Base-by-base conservation (phyloP, 2,888 invertebrate species). In the Dasysyrphus albostriatus region DNA sequence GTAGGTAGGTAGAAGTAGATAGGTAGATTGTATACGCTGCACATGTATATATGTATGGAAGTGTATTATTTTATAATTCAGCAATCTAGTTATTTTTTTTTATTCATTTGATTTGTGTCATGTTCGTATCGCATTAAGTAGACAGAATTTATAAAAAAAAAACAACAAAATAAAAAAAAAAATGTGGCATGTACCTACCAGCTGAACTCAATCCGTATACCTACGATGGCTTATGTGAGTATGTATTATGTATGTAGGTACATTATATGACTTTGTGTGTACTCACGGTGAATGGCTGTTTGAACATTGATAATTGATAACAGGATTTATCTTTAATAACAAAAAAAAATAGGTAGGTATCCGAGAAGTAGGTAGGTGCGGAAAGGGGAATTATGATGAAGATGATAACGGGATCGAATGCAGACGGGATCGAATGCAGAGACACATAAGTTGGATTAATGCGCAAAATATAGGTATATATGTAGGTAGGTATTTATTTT, bases 231-330 rank as follows among this genome's bases (percentile, higher is more conserved):
- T 56, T 56, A 59, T 39, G 14, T 61, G 39, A 24, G 67, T 54
- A 34, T 44, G 14, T 29, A n/a, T n/a, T n/a, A 16, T 42, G 12
- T 51, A 70, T 34, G 14, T 29, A 16, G 42, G 16, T 51, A 70
- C 24, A 56, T 39, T n/a, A 29, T 63, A 19, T 49, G 37, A 39
- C 19, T 39, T 76, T 65, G 29, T 56, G 47, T 56, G 44, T 65
- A 65, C 70, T 49, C 70, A 70, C 72, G 49, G 85, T 77, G 77
- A 85, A 77, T 77, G 82, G 73, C 81, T 82, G 82, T 85, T 82
- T 63, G 77, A 82, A 82, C 77, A 78, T 78, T 85, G 85, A 85
- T 85, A 84, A 85, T 82, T 85, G 82, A 85, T 85, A 82, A 85
- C 82, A 85, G 81, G 84, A 85, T 85, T 85, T 85, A 77, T 81